A percentile compares a stretch with the other conserved stretches of the same genome.
Conservation (phyloP, 2,888 invertebrate species). For the Sarcophaga rosellei region DNA sequence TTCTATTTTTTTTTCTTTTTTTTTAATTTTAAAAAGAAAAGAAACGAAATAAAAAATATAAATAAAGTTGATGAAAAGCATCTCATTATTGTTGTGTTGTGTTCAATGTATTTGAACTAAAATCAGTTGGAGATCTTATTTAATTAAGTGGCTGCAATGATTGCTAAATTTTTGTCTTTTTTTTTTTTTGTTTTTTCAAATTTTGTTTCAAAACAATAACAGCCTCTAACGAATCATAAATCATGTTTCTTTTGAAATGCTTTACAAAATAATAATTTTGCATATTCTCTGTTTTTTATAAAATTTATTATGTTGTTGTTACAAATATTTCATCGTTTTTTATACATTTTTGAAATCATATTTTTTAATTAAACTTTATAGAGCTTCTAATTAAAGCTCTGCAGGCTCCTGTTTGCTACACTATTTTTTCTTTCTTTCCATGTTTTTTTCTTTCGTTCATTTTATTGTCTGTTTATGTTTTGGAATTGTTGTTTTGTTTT, state of each 20-base stretch:
- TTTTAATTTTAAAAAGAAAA: too few species aligned
- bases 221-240: conserved; percentile 39
- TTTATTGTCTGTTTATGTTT: conserved; percentile 9
- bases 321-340: background rate
- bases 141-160: conserved; percentile 74
- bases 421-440: conserved; percentile 17
- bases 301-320: conserved; percentile 1
- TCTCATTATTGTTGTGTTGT: too few species aligned
- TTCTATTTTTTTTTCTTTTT: too few species aligned
- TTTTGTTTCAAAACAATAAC: background rate
- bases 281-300: conserved; percentile 18
- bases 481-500: conserved; percentile 2
- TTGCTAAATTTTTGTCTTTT: background rate
- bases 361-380: conserved; percentile 78
- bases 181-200: background rate
- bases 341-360: conserved; percentile 66
- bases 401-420: conserved; percentile 74
- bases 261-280: conserved; percentile 32
- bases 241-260: conserved; percentile 47
- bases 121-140: conserved; percentile 77
- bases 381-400: conserved; percentile 79
- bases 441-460: conserved; percentile 12
- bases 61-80: background rate
- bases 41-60: too few species aligned
- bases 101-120: conserved; percentile 71